Conservation (phyloP, 2,797 vertebrate genomes). For the Threskiornis aethiopicus region DNA sequence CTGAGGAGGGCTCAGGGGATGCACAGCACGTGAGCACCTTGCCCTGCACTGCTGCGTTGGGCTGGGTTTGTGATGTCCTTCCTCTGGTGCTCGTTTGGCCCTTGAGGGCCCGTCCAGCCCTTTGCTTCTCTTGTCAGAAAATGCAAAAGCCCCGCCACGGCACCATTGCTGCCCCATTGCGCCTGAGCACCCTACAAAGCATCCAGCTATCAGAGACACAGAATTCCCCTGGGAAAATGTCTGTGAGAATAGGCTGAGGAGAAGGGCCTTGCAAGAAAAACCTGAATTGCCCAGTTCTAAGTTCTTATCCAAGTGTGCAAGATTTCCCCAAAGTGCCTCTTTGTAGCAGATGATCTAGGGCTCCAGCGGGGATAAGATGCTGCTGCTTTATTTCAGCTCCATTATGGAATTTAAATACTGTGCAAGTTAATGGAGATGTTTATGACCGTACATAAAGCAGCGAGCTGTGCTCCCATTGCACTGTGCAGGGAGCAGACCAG, state of each 20-base stretch:
- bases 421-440: background rate
- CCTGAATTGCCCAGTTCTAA: background rate
- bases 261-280: background rate
- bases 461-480: rapidly evolving
- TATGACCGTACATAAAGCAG: background rate
- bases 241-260: too few species aligned
- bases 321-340: background rate
- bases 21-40: background rate
- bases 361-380: background rate
- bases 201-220: background rate
- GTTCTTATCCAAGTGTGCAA: rapidly evolving
- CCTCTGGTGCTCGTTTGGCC: background rate
- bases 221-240: background rate
- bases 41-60: rapidly evolving
- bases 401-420: background rate
- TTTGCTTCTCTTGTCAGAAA: background rate
- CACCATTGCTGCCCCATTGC: background rate
- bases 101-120: background rate
- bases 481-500: background rate
- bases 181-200: background rate
- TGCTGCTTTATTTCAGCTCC: background rate
- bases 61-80: background rate
- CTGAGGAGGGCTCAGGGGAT: background rate
- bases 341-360: background rate
- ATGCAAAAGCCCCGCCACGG: background rate